Evolutionary conservation across 2,888 invertebrate genomes (phyloP), one percentile per base, ranked within the genome.

Genomic region (Phrixothrix hirtus): DNA sequence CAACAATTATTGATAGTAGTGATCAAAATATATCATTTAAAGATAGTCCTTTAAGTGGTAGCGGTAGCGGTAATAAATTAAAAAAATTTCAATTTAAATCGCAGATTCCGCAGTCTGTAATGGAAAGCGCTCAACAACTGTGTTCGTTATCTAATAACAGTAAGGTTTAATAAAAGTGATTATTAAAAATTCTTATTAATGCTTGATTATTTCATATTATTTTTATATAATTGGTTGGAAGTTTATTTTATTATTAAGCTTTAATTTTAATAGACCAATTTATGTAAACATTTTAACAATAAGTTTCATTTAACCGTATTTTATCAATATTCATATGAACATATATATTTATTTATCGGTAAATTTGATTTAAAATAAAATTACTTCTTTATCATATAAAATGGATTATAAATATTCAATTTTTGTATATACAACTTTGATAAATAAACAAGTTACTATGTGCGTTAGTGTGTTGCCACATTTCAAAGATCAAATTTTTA

Each of bases 81-180:
- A 55, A 55, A 30, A 50, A 50, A 35, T 55, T 55, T 17, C 21
- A 38, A n/a, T 55, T 55, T 12, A 50, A 55, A 38, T 50, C 50
- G 5, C 50, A 37, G 32, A 30, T 53, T 10, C 53, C 53, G n/a
- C 13, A 16, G 12, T 53, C 53, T 2, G 53, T 53, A 0, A 16
- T 31, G 17, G 12, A 35, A 38, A 34, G 32, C 25, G 42, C 46
- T 1, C 29, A 42, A 3, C 13, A 37, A 27, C 11, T 52, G 6
- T 34, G 27, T 34, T 32, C 36, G 11, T 11, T 25, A 12, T 36
- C 17, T 25, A 15, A 25, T 17, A 12, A 14, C 12, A 10, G 5
- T 10, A 6, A 11, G 2, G 4, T 3, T 25, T 11, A 36, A 12
- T 36, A 2, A 16, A 5, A 2, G 15, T 16, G 4, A 31, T 31